Conservation (phyloP, 2,888 invertebrate species). For the Spialia ferax region DNA sequence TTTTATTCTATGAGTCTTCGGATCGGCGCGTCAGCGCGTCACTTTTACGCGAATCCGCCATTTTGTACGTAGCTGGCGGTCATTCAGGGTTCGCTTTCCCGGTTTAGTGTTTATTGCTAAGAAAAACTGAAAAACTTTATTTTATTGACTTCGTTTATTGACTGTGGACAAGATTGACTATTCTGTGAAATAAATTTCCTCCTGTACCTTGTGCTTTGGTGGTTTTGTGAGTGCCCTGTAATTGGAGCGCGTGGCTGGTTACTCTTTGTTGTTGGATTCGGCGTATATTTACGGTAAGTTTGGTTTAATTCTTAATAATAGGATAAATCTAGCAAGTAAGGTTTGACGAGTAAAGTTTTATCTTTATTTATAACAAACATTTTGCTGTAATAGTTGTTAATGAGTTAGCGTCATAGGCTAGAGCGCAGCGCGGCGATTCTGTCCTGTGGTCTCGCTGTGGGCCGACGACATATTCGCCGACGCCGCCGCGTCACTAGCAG, state of each 20-base stretch:
- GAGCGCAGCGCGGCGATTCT: constrained; percentile 57
- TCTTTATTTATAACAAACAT: constrained; percentile 34
- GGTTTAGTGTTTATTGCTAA: constrained; percentile 78
- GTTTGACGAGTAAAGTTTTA: constrained; percentile 5
- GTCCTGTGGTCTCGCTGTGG: constrained; percentile 56
- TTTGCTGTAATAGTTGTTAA: constrained; percentile 53
- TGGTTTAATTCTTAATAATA: constrained; percentile 47
- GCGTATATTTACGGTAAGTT: constrained; percentile 82
- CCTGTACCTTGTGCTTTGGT: constrained; percentile 79
- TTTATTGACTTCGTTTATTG: constrained; percentile 65
- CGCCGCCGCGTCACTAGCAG: constrained; percentile 74
- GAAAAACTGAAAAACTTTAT: constrained; percentile 77
- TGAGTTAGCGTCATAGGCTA: constrained; percentile 70
- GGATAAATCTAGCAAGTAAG: not conserved
- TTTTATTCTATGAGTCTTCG: constrained; percentile 60
- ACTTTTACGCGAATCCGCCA: constrained; percentile 86
- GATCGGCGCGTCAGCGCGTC: constrained; percentile 83
- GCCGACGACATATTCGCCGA: constrained; percentile 70
- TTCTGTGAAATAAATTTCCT: constrained; percentile 69
- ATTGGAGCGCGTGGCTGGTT: constrained; percentile 86
- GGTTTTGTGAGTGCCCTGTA: constrained; percentile 83
- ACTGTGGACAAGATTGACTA: constrained; percentile 68
- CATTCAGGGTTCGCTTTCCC: constrained; percentile 79
- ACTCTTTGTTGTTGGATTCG: constrained; percentile 86
- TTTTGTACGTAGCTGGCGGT: constrained; percentile 87